These are phyloP conservation scores for Pheosia tremula DNA, from an alignment of 2,888 invertebrate species.

Conservation along the genomic window DNA sequence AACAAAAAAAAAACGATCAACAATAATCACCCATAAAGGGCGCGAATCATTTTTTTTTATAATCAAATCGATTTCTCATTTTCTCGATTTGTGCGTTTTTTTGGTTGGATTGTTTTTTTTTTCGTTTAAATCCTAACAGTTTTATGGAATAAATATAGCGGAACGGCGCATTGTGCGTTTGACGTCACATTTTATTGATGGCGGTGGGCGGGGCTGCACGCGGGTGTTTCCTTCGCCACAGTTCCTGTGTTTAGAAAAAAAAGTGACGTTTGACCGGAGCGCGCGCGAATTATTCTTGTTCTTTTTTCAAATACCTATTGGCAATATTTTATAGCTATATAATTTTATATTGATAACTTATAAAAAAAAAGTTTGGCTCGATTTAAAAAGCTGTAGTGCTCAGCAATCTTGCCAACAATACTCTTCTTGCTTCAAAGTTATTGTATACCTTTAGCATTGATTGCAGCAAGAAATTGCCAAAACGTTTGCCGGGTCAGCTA, in stretches of 20 bases:
- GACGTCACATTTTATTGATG: slow-evolving; percentile 22
- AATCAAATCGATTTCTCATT: slow-evolving; percentile 34
- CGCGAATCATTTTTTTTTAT: slow-evolving; percentile 4
- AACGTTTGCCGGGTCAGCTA: too few species aligned
- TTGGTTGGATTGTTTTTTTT: background rate
- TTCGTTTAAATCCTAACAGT: slow-evolving; percentile 8
- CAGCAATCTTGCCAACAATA: too few species aligned
- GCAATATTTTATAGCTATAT: background rate
- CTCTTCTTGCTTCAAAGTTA: too few species aligned
- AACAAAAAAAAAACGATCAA: slow-evolving; percentile 5
- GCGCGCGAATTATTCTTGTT: background rate
- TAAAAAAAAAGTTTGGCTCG: background rate
- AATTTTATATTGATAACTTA: background rate
- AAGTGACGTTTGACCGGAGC: slow-evolving; percentile 19
- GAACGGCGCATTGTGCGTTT: slow-evolving; percentile 23
- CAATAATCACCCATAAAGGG: slow-evolving; percentile 5
- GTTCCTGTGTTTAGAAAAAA: slow-evolving; percentile 39
- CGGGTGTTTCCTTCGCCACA: slow-evolving; percentile 49
- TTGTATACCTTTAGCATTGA: too few species aligned
- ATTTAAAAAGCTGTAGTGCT: too few species aligned
- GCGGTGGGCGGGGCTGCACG: slow-evolving; percentile 32
- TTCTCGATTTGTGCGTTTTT: slow-evolving; percentile 1
- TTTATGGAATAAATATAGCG: slow-evolving; percentile 7
- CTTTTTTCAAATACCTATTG: background rate
- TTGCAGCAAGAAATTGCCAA: too few species aligned